phyloP scores from a whole-genome alignment of 2,888 invertebrate genomes.

The Acleris emargana region DNA sequence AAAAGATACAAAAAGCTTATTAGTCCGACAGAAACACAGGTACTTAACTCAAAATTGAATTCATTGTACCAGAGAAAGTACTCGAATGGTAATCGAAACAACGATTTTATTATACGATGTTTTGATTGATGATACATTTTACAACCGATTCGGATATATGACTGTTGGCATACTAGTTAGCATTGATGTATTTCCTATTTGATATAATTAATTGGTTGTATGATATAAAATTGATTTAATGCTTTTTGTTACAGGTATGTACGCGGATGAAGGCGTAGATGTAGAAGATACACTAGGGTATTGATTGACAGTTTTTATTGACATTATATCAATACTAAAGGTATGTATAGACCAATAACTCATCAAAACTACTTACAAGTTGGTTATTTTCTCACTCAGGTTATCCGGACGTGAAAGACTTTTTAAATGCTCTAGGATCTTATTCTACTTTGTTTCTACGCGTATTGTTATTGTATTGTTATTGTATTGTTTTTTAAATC shows the following conservation, averaged over 20 bases:
- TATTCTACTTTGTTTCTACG: no score
- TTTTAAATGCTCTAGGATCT: no score
- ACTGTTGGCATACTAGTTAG: slow-evolving; percentile 26
- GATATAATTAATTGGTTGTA: slow-evolving; percentile 29
- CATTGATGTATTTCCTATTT: slow-evolving; percentile 36
- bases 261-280: slow-evolving; percentile 1
- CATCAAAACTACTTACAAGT: no score
- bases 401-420: no score
- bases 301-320: background rate
- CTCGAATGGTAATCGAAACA: slow-evolving; percentile 53
- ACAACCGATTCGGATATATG: slow-evolving; percentile 18
- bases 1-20: no score
- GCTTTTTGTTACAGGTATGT: slow-evolving; percentile 61
- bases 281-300: background rate
- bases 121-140: slow-evolving; percentile 63
- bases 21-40: no score
- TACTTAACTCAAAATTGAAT: no score
- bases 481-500: no score
- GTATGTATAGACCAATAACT: background rate
- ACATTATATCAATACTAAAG: background rate
- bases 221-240: slow-evolving; percentile 16
- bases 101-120: slow-evolving; percentile 52
- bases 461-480: no score
- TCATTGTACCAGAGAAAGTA: slow-evolving; percentile 63
- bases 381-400: no score